A percentile compares a stretch with the other conserved stretches of the same genome.
phyloP scores from a whole-genome alignment of 1,140 invertebrate species.

The Dolichoris vasculosae region DNA sequence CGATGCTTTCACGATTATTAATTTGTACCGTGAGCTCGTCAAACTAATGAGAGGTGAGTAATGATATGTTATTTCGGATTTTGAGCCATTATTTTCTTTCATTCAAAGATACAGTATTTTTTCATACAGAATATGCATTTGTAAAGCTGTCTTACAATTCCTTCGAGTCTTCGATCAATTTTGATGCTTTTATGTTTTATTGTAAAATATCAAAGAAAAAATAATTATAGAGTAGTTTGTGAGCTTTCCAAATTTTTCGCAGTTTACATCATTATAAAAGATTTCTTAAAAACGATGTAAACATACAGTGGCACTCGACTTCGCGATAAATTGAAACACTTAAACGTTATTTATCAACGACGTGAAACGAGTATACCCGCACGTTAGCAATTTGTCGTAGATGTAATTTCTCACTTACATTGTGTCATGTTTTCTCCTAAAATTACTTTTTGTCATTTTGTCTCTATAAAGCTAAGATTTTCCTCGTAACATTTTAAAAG shows the following conservation, averaged over 20 bases:
- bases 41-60: background rate
- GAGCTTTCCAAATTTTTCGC: background rate
- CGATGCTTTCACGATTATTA: background rate
- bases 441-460: slow-evolving; percentile 26
- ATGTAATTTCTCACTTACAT: slow-evolving; percentile 35
- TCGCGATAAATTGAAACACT: slow-evolving; percentile 13
- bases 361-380: slow-evolving; percentile 6
- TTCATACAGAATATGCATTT: background rate
- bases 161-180: background rate
- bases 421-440: background rate
- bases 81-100: background rate
- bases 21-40: background rate
- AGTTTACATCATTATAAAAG: background rate
- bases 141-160: background rate
- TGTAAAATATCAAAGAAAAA: background rate
- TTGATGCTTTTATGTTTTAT: background rate
- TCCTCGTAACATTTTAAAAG: background rate
- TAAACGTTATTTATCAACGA: slow-evolving; percentile 18
- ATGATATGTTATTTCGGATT: background rate
- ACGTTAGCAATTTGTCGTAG: slow-evolving; percentile 24
- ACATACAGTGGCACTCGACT: background rate
- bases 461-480: background rate
- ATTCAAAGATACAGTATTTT: background rate
- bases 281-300: background rate
- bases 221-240: background rate